Evolutionary conservation across 2,113 vertebrate species (phyloP).

Genomic region (Cygnus atratus): DNA sequence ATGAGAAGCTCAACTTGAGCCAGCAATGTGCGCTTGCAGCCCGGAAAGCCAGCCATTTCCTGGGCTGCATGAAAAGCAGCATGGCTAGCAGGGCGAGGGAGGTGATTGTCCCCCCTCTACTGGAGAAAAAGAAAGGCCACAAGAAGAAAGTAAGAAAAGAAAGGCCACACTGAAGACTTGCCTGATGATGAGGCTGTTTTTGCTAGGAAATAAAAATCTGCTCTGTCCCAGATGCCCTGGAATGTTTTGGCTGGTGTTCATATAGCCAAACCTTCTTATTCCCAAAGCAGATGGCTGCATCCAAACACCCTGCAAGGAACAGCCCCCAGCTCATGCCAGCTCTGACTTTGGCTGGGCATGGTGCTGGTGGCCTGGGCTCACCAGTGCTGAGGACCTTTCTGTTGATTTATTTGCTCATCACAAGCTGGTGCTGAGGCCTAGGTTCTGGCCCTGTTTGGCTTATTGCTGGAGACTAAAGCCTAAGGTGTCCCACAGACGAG

Average conservation of each 20-base stretch:
- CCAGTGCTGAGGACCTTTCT: fast-evolving
- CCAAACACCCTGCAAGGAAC: background rate
- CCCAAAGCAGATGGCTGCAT: background rate
- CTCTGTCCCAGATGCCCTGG: background rate
- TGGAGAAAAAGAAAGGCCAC: background rate
- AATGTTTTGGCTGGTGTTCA: background rate
- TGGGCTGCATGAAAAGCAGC: too few relatives aligned
- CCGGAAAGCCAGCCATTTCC: too few relatives aligned
- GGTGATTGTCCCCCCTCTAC: too few relatives aligned
- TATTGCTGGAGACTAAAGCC: background rate
- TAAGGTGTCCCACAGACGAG: background rate
- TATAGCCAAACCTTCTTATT: background rate
- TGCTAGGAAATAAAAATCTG: background rate
- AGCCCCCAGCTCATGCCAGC: background rate
- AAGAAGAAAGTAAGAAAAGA: background rate
- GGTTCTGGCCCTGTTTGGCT: background rate
- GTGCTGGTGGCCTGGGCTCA: background rate
- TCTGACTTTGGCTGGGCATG: background rate
- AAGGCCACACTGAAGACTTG: background rate
- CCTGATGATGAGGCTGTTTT: background rate
- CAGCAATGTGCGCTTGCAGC: too few relatives aligned
- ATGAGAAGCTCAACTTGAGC: too few relatives aligned
- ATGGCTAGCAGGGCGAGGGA: too few relatives aligned
- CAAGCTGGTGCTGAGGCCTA: background rate
- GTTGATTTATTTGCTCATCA: background rate